A percentile compares a stretch with the other conserved stretches of the same genome.
Conservation (phyloP, 2,888 invertebrate genomes). For the Drepana falcataria region DNA sequence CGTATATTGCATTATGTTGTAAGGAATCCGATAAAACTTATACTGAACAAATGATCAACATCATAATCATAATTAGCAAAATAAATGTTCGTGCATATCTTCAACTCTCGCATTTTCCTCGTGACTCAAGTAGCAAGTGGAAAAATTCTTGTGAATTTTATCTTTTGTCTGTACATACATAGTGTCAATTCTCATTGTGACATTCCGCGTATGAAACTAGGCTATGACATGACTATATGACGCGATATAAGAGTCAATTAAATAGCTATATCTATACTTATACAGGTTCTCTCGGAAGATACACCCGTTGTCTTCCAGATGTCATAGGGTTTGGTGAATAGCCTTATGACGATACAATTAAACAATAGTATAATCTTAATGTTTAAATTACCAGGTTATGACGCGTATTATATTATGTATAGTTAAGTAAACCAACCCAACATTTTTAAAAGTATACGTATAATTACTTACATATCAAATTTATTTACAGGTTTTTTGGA, state of each 20-base stretch:
- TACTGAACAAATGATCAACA: no score
- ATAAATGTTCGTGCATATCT: background rate
- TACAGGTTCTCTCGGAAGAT: no score
- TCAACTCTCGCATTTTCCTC: background rate
- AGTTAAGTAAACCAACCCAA: background rate
- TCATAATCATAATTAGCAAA: no score
- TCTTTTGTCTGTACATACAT: background rate
- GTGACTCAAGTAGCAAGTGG: background rate
- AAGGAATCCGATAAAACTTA: no score
- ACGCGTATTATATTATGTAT: no score
- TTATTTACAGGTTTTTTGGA: constrained; percentile 79
- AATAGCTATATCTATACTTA: background rate
- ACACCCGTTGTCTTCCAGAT: no score
- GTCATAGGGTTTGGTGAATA: no score
- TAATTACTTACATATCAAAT: background rate
- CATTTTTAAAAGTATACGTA: no score
- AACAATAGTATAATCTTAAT: no score
- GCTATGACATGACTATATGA: background rate
- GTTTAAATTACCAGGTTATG: no score
- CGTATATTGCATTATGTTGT: no score
- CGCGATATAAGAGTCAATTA: background rate
- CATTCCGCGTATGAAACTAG: background rate
- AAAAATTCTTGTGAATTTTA: background rate
- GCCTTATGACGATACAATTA: no score
- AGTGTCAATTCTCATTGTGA: background rate